phyloP scores from a whole-genome alignment of 2,797 vertebrate species.

The Ctenochaetus hawaiiensis region DNA sequence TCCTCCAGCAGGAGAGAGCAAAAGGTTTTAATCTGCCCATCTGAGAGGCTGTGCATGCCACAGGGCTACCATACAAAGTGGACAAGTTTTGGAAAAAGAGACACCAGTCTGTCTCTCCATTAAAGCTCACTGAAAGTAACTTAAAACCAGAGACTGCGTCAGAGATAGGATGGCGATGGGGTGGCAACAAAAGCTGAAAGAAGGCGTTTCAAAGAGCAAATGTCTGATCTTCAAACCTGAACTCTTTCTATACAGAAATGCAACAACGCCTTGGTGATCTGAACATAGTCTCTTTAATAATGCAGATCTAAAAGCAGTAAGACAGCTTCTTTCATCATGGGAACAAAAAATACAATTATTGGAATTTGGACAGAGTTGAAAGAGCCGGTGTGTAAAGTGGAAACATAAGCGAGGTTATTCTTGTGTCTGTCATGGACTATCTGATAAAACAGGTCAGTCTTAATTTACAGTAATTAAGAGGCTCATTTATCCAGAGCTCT shows the following conservation, averaged over 20 bases:
- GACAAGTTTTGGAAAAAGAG: conserved; percentile 39
- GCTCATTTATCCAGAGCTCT: background rate
- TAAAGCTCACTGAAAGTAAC: conserved; percentile 55
- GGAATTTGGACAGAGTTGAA: conserved; percentile 5
- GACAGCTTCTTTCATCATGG: background rate
- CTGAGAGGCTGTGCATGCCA: background rate
- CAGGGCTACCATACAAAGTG: background rate
- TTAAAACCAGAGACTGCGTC: conserved; percentile 50
- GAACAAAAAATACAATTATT: conserved; percentile 27
- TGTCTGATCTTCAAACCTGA: conserved; percentile 43
- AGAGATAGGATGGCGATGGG: conserved; percentile 39
- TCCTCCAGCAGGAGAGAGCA: background rate
- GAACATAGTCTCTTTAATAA: conserved; percentile 4
- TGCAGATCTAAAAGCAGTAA: background rate
- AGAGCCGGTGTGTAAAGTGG: background rate
- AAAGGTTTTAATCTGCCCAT: conserved; percentile 15
- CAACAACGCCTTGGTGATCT: conserved; percentile 17
- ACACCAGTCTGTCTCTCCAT: conserved; percentile 38
- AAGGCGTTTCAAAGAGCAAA: conserved; percentile 40
- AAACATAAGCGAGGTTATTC: background rate
- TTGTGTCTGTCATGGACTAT: background rate
- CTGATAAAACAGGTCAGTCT: conserved; percentile 14
- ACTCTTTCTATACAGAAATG: background rate
- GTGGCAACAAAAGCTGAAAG: conserved; percentile 34
- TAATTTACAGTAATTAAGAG: conserved; percentile 22